Conservation (phyloP, 1,140 invertebrate species). For the Pinna nobilis region DNA sequence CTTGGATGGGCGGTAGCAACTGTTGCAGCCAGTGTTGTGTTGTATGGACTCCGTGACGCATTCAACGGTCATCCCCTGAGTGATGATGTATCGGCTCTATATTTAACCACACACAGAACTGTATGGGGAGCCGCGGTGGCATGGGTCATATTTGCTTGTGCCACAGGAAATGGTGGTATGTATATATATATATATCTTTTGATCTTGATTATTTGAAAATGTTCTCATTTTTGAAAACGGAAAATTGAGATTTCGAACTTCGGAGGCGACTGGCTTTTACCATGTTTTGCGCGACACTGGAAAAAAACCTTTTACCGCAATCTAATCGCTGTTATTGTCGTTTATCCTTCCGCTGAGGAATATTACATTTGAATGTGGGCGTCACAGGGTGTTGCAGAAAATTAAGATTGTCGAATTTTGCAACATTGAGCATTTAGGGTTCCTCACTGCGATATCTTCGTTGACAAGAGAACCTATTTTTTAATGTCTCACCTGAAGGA, state of each 20-base stretch:
- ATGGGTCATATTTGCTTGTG: slow-evolving; percentile 75
- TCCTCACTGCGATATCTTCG: no score
- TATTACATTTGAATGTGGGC: no score
- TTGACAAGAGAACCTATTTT: no score
- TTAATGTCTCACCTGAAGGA: no score
- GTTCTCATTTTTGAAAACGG: not conserved
- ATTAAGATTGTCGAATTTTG: no score
- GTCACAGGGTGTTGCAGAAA: no score
- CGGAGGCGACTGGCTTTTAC: no score
- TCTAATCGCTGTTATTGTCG: no score
- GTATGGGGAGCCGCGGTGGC: slow-evolving; percentile 72
- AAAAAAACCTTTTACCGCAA: no score
- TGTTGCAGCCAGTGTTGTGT: slow-evolving; percentile 34
- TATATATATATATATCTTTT: not conserved
- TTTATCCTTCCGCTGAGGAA: no score
- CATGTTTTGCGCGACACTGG: no score
- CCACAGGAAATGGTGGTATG: slow-evolving; percentile 65
- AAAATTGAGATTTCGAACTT: not conserved
- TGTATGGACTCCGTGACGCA: slow-evolving; percentile 58
- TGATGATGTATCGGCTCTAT: slow-evolving; percentile 60
- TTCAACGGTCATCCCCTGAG: slow-evolving; percentile 40
- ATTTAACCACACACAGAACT: slow-evolving; percentile 66
- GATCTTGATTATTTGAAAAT: not conserved
- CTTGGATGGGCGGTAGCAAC: slow-evolving; percentile 50
- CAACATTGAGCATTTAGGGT: no score